Percentiles rank a stretch among this genome's conserved stretches.
Conservation (phyloP, 2,797 vertebrate species). For the Sebastiscus albofasciatus region DNA sequence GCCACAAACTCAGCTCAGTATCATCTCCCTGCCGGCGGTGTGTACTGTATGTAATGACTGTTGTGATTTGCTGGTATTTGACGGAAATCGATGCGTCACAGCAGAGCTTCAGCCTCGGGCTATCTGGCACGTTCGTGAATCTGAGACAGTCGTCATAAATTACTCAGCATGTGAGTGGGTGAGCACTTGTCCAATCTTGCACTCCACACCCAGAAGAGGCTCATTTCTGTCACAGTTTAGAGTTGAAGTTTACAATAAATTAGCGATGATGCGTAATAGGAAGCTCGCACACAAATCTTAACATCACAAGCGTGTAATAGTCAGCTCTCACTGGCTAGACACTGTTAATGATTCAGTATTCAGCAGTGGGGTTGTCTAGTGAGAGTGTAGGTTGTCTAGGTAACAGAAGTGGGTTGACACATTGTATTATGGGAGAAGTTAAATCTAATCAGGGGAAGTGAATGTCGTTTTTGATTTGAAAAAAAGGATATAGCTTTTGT, state of each 20-base stretch:
- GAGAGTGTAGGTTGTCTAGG: not conserved
- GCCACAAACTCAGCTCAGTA: not conserved
- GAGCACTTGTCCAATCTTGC: conserved; percentile 60
- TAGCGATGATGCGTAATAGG: not conserved
- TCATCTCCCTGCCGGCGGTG: not conserved
- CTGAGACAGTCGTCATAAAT: conserved; percentile 45
- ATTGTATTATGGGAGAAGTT: not conserved
- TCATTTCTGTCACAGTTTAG: not conserved
- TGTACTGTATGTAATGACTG: conserved; percentile 19
- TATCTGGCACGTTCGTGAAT: not conserved
- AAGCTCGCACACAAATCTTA: not conserved
- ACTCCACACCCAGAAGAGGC: conserved; percentile 52
- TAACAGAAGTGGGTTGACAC: not conserved
- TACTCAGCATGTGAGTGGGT: conserved; percentile 61
- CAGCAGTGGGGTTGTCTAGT: not conserved
- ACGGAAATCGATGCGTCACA: conserved; percentile 52
- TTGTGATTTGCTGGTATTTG: conserved; percentile 1
- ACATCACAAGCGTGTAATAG: not conserved
- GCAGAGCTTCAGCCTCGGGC: conserved; percentile 22
- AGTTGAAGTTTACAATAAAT: conserved; percentile 4
- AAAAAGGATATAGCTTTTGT: not conserved
- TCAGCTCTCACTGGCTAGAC: conserved; percentile 24
- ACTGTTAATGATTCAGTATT: conserved; percentile 8
- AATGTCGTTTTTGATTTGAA: not conserved
- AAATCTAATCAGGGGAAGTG: not conserved